A percentile compares a stretch with the other conserved stretches of the same genome.
Conservation (phyloP, 2,113 vertebrate species). For the Acrocephalus kingi region DNA sequence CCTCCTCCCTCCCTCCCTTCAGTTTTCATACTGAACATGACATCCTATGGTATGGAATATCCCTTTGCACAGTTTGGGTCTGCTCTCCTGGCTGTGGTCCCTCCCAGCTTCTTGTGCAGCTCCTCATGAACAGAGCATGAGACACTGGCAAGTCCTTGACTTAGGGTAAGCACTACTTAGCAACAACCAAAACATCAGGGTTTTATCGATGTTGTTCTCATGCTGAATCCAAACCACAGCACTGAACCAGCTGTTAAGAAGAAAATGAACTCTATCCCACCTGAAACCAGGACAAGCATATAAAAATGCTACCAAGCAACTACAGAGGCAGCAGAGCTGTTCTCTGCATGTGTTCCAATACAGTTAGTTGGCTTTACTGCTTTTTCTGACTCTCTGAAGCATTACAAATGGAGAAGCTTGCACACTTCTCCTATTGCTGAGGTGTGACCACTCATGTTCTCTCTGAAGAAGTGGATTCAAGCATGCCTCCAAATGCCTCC, state of each 20-base stretch:
- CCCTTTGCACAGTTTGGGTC: not conserved
- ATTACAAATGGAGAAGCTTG: not conserved
- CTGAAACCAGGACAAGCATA: not conserved
- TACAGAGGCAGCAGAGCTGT: not conserved
- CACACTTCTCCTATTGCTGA: not conserved
- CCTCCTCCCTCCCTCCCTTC: accelerated
- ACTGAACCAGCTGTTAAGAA: not conserved
- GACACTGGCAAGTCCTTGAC: not conserved
- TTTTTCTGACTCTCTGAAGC: not conserved
- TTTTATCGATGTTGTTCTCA: not conserved
- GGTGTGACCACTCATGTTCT: not conserved
- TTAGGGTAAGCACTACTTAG: not conserved
- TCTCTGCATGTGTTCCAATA: not conserved
- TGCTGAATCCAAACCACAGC: not conserved
- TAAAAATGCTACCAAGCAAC: not conserved
- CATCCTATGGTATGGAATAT: not conserved
- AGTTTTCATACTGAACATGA: not conserved
- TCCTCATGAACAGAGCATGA: not conserved
- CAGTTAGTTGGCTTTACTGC: not conserved
- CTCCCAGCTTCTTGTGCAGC: not conserved
- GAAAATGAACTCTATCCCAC: not conserved
- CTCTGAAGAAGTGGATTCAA: not conserved
- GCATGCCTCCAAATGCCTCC: not conserved
- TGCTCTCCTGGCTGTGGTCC: not conserved
- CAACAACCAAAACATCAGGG: not conserved